Base-by-base conservation (phyloP, 2,797 vertebrate genomes). In the Amblyopsis hoosieri region DNA sequence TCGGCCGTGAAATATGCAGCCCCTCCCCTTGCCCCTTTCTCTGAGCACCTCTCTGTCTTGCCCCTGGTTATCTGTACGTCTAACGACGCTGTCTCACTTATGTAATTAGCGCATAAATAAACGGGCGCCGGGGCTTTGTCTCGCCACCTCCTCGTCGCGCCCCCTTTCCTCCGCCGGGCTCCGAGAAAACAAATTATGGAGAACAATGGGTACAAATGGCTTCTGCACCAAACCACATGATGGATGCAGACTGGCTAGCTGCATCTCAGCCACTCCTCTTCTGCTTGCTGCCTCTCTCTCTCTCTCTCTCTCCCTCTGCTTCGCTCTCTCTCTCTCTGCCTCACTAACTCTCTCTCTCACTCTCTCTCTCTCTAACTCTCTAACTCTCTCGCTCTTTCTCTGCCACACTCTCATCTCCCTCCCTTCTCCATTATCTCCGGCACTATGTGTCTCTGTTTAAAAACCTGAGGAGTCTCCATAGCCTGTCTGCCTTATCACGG, bases 181-280 rank as follows among this genome's bases (percentile, higher is more conserved):
- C 79, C 64, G 74, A 85, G 85, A 87, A 90, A 90, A 90, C 89
- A 90, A 90, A 92, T 91, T 89, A 89, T 87, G 74, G 85, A 82
- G 85, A 91, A 92, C 90, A 92, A 90, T 90, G 84, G 87, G 84
- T 89, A 88, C 86, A 91, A 91, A 91, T 91, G 90, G 88, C 82
- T 90, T 82, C 80, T 89, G 81, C 86, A 87, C 86, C 89, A 90
- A 87, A 89, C 85, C 80, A 74, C 80, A 89, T 91, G 88, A 92
- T 87, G 83, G 83, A 91, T 92, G 85, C 86, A 79, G 83, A 72
- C 78, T 14, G 61, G 78, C 71, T 72, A 85, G 75, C 74, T 80
- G 82, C 78, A 79, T 87, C 86, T 88, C 83, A 85, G 86, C 83
- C 76, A 67, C 76, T 76, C 61, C 67, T 52, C 45, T 31, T 62